These are phyloP conservation scores for Margarornis squamiger DNA, from an alignment of 2,797 vertebrate species.

Conservation along the genomic window DNA sequence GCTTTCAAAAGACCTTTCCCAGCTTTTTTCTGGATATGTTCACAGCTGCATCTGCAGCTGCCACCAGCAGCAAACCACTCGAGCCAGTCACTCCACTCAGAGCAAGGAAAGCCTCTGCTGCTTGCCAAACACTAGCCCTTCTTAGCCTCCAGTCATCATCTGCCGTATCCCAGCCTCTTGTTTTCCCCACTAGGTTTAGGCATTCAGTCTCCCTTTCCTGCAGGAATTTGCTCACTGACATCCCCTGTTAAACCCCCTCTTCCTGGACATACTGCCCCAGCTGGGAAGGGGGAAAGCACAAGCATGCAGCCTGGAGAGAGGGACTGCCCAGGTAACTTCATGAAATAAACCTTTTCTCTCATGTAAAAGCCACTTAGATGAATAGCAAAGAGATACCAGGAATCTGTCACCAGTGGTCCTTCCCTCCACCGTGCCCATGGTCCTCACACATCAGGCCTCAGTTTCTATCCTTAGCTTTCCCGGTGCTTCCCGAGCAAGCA, in stretches of 20 bases:
- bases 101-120: not conserved
- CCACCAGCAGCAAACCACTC: not conserved
- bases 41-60: not conserved
- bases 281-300: not conserved
- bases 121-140: not conserved
- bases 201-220: not conserved
- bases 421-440: not conserved
- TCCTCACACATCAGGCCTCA: not conserved
- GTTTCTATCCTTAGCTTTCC: not conserved
- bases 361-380: not conserved
- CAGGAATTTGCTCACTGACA: not conserved
- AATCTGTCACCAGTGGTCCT: not conserved
- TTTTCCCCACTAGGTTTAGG: not conserved
- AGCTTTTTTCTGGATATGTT: not conserved
- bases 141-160: not conserved
- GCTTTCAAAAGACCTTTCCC: not conserved
- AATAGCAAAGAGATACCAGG: not conserved
- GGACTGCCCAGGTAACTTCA: not conserved
- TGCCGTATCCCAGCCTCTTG: not conserved
- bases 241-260: not conserved
- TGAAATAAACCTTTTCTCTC: not conserved
- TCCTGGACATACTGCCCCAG: accelerated
- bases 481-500: accelerated
- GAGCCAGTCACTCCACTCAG: accelerated
- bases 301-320: not conserved